Evolutionary conservation across 2,113 vertebrate species (phyloP).

Genomic region (Lates calcarifer): DNA sequence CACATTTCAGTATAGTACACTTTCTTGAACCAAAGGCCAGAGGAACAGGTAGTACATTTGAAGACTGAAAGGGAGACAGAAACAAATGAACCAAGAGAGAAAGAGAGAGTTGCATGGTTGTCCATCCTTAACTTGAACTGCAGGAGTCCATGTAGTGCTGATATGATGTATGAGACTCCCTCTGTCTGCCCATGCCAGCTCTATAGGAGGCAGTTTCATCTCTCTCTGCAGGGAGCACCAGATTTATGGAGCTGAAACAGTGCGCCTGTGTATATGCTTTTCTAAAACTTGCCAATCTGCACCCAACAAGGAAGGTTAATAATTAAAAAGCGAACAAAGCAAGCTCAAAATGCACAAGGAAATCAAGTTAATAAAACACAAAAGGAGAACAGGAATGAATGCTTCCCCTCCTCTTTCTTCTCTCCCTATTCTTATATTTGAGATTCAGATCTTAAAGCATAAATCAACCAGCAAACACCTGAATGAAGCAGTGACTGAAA

Average conservation of each 20-base stretch:
- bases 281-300: conserved; percentile 38
- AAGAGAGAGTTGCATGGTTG: conserved; percentile 27
- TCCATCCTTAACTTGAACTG: conserved; percentile 57
- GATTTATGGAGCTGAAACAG: conserved; percentile 84
- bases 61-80: conserved; percentile 11
- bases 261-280: conserved; percentile 74
- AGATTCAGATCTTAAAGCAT: background rate
- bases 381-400: background rate
- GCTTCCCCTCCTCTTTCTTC: background rate
- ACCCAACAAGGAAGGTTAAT: conserved; percentile 4
- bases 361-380: background rate
- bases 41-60: conserved; percentile 19
- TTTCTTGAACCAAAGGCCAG: background rate
- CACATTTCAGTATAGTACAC: background rate
- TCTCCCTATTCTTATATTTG: background rate
- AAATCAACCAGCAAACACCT: background rate
- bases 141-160: conserved; percentile 68
- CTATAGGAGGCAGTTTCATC: conserved; percentile 81
- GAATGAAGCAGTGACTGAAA: background rate
- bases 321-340: background rate
- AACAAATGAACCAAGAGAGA: background rate
- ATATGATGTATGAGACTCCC: conserved; percentile 80
- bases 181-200: conserved; percentile 75
- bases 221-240: conserved; percentile 76
- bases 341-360: background rate